Base-by-base conservation (phyloP, 2,888 invertebrate species). In the Osmoderma eremita region DNA sequence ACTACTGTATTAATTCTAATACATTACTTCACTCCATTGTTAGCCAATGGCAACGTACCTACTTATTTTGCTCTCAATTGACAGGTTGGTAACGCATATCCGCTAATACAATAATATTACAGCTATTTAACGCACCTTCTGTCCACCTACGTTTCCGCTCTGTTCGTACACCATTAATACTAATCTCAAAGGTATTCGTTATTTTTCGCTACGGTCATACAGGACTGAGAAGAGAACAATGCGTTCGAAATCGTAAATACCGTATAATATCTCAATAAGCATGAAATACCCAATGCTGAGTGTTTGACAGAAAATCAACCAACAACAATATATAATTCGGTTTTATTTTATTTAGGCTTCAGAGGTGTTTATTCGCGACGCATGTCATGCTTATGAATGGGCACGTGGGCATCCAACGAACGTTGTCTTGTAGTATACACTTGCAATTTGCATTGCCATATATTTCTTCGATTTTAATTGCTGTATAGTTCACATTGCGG, bases 191-290 rank as follows among this genome's bases (percentile, higher is more conserved):
- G 24, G 45, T 58, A 58, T 58, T 30, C 22, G 22, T 30, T 45
- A 58, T 58, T 58, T 58, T 58, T 58, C 6, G 58, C 58, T 8
- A 30, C 24, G 17, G 17, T 15, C 5, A 45, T 45, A 30, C 8
- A 45, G 58, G 8, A 5, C 45, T 10, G 24, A 24, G 24, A 5
- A 24, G 45, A 45, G 58, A 58, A 58, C 58, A 58, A 58, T 58
- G 45, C 30, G 45, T 24, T 45, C 24, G 39, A 24, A 58, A 45
- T 58, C 58, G 58, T 58, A 58, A 58, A 58, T 58, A 45, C 58
- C 58, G 45, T 45, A 58, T 58, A 58, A 58, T 58, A 58, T 58
- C 58, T 58, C 45, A 58, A 58, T 58, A 58, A 58, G 58, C 58
- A 58, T 58, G 58, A 58, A 30, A 58, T 58, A 58, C 45, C 45